Evolutionary conservation across 1,140 invertebrate genomes (phyloP), one percentile per base, ranked within the genome.

Genomic region (Solen grandis): DNA sequence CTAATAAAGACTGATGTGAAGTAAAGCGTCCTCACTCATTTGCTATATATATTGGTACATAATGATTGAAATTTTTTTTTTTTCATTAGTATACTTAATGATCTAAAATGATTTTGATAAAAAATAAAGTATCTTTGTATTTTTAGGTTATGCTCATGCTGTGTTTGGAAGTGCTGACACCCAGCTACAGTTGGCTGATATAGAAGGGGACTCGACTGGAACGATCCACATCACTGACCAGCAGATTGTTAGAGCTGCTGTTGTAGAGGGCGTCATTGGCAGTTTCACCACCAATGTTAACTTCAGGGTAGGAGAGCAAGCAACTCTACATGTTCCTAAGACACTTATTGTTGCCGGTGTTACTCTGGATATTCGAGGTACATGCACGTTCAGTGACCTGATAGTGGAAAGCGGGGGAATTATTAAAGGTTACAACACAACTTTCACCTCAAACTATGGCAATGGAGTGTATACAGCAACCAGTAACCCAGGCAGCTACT

Each of bases 321-420:
- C 84, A 3, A 85, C 79, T 5, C 66, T 89, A 13, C 85, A 87
- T 69, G 83, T 85, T 16, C 86, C 88, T 5, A 63, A 83, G 4
- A 85, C 87, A 77, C 66, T 89, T 73, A 87, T 81, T 22, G 81
- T 88, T 14, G 84, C 73, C 27, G 85, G 86, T 5, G 83, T 82
- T 0, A 77, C 63, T 13, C 63, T 87, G 0, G 65, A 84, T 19
- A 74, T 89, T 1, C 65, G 68, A 8, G 88, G 88, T 13, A 80
- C 65, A 16, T 86, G 86, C n/a, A 89, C 88, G 0, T 88, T 86
- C 57, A 88, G 85, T 62, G 86, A 84, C 35, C 78, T 89, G 0
- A 74, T 86, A 38, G 75, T 88, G 3, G 88, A 88, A 57, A 73
- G 82, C 35, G 77, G 81, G 16, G 88, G 84, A 2, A 41, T 77